These are phyloP conservation scores for Nettapus auritus DNA, from an alignment of 2,113 vertebrate species.

Conservation along the genomic window DNA sequence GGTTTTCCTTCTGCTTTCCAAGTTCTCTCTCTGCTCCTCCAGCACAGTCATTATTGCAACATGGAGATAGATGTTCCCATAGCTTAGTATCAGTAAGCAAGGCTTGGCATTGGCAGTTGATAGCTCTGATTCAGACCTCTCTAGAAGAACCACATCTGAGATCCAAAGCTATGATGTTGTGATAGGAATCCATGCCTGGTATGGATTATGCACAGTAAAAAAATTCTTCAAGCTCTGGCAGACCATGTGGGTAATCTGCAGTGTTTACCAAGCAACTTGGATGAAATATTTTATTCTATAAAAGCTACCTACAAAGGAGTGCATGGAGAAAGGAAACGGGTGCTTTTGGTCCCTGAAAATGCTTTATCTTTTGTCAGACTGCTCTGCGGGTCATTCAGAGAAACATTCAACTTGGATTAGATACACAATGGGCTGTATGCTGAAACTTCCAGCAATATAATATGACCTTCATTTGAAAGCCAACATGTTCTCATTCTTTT, in stretches of 20 bases:
- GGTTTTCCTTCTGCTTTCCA: not conserved
- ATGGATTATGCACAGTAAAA: not conserved
- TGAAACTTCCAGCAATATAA: not conserved
- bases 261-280: not conserved
- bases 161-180: not conserved
- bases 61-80: not conserved
- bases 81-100: not conserved
- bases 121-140: not conserved
- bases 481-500: not conserved
- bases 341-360: not conserved
- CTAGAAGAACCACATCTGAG: not conserved
- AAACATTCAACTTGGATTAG: not conserved
- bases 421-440: not conserved
- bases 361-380: not conserved
- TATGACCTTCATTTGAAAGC: not conserved
- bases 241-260: not conserved
- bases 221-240: not conserved
- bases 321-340: not conserved
- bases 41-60: not conserved
- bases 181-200: not conserved
- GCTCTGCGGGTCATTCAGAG: not conserved
- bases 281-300: not conserved
- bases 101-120: not conserved
- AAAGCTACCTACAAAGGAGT: not conserved
- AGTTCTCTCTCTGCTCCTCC: not conserved